Evolutionary conservation across 2,113 vertebrate species (phyloP).

Genomic region (Microtus richardsoni): DNA sequence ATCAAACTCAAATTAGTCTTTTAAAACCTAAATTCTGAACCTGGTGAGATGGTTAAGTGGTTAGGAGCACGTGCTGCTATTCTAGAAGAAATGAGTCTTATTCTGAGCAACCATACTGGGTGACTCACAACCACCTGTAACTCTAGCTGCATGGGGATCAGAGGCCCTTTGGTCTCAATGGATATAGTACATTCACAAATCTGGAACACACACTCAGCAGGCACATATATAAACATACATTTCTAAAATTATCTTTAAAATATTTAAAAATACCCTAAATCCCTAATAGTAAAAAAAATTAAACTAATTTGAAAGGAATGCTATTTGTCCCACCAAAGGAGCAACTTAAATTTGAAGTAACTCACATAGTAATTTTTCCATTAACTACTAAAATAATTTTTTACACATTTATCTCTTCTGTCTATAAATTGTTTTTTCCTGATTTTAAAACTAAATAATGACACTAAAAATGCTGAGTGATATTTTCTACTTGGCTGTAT

Average conservation of each 20-base stretch:
- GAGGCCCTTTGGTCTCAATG: neutral
- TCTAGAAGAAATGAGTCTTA: too few species aligned
- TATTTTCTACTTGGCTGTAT: neutral
- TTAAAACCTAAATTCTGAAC: neutral
- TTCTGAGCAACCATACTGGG: neutral
- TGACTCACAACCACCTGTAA: neutral
- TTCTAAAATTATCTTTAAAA: neutral
- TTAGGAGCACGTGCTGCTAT: neutral
- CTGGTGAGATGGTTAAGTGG: neutral
- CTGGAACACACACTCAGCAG: neutral
- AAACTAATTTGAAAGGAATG: neutral
- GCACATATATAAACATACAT: neutral
- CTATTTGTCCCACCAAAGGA: neutral
- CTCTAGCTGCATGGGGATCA: neutral
- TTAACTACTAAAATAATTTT: neutral
- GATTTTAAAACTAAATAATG: slow-evolving; percentile 19
- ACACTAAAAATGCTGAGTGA: neutral
- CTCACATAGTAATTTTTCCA: neutral
- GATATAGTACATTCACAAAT: neutral
- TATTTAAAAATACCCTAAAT: neutral
- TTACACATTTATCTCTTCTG: neutral
- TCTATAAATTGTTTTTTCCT: neutral
- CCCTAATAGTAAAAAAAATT: neutral
- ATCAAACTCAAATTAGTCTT: slow-evolving; percentile 1
- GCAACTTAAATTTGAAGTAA: neutral